These are phyloP conservation scores for Neostethus bicornis DNA, from an alignment of 2,797 vertebrate genomes.

Conservation along the genomic window DNA sequence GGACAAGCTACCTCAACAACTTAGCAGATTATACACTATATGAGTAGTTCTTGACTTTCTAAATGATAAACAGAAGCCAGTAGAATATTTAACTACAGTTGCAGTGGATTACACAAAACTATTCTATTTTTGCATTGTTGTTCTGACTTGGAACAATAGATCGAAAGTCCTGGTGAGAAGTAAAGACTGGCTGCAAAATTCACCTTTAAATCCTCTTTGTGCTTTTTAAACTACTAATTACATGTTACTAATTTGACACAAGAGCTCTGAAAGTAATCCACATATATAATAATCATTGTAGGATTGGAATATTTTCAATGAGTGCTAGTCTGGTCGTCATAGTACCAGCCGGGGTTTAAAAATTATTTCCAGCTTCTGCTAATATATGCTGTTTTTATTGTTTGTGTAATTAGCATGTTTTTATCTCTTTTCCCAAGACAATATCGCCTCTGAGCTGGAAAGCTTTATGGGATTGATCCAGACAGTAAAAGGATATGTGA, in stretches of 20 bases:
- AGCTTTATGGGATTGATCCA: slow-evolving; percentile 97
- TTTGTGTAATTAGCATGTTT: slow-evolving; percentile 31
- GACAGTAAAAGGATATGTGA: slow-evolving; percentile 94
- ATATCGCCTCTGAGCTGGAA: slow-evolving; percentile 97
- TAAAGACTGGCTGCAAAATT: slow-evolving; percentile 24
- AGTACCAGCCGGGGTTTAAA: background rate
- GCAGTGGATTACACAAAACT: slow-evolving; percentile 1
- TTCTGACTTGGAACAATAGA: slow-evolving; percentile 17
- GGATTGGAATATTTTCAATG: slow-evolving; percentile 22
- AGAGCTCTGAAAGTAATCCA: slow-evolving; percentile 41
- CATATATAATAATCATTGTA: slow-evolving; percentile 33
- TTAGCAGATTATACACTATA: slow-evolving; percentile 6
- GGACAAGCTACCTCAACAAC: slow-evolving; percentile 4
- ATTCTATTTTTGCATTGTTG: slow-evolving; percentile 3
- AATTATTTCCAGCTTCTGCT: slow-evolving; percentile 6
- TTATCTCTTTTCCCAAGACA: slow-evolving; percentile 79
- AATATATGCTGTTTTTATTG: slow-evolving; percentile 1
- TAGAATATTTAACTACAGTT: slow-evolving; percentile 12
- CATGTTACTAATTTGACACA: slow-evolving; percentile 31
- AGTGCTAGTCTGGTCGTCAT: slow-evolving; percentile 6
- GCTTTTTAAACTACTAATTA: slow-evolving; percentile 51
- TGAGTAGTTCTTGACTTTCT: background rate
- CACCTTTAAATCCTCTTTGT: slow-evolving; percentile 46
- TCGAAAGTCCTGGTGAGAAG: slow-evolving; percentile 17
- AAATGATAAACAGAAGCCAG: background rate